Conservation (phyloP, 2,888 invertebrate species). For the Dryococelus australis region DNA sequence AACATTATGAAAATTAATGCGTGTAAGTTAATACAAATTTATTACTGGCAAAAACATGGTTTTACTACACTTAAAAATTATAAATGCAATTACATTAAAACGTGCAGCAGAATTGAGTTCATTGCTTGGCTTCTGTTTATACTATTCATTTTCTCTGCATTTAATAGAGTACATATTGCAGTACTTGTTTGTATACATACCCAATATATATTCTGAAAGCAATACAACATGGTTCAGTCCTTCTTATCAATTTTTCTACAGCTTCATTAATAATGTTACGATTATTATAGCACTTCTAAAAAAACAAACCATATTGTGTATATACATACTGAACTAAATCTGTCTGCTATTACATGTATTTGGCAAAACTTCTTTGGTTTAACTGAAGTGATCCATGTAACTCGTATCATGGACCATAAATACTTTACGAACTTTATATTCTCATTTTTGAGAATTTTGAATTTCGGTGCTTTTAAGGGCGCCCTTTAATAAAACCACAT, state of each 20-base stretch:
- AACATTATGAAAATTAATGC: not conserved
- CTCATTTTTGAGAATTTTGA: not conserved
- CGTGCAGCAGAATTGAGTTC: not conserved
- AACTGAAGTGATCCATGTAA: not conserved
- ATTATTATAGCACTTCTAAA: not conserved
- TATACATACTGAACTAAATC: not conserved
- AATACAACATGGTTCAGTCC: not conserved
- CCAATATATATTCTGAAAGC: not conserved
- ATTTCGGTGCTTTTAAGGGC: not conserved
- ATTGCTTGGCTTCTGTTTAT: not conserved
- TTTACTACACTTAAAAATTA: not conserved
- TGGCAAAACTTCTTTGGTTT: not conserved
- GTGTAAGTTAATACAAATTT: not conserved
- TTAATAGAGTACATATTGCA: not conserved
- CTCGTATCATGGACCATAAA: not conserved
- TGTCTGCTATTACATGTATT: constrained; percentile 1
- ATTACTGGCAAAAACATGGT: not conserved
- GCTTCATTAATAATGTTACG: not conserved
- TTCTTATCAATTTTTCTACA: not conserved
- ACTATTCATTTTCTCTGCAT: not conserved
- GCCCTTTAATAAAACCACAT: no score
- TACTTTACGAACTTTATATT: not conserved
- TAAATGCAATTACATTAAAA: not conserved
- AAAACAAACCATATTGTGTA: not conserved
- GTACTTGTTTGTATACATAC: not conserved